Evolutionary conservation across 1,140 invertebrate genomes (phyloP).

Genomic region (Scylla paramamosain): DNA sequence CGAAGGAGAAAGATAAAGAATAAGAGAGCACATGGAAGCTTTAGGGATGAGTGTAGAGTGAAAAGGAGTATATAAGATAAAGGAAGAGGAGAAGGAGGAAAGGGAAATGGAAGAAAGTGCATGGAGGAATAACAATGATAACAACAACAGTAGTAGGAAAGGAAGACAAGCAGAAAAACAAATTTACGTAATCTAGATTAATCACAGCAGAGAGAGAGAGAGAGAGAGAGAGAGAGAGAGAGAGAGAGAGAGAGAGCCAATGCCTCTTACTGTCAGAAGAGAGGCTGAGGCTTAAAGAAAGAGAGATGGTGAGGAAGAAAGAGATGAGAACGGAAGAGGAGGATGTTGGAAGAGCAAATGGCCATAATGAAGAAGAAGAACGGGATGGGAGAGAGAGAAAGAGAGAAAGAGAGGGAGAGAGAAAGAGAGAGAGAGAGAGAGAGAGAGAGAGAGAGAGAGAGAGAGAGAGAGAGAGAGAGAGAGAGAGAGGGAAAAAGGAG

Average conservation of each 20-base stretch:
- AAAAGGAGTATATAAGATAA: no score
- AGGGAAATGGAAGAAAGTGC: not conserved
- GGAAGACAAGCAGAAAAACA: not conserved
- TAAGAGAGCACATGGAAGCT: no score
- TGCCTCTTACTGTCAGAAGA: no score
- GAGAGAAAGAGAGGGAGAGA: conserved; percentile 36
- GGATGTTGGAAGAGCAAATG: not conserved
- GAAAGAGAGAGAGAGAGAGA: not conserved
- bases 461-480: conserved; percentile 38
- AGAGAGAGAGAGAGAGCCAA: no score
- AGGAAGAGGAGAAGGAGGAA: conserved; percentile 29
- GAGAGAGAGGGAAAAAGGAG: not conserved
- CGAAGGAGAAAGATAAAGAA: not conserved
- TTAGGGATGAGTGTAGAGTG: no score
- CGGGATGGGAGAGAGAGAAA: not conserved
- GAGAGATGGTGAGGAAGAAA: not conserved
- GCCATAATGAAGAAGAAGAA: not conserved
- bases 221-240: no score
- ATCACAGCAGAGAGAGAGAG: no score
- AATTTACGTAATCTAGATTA: not conserved
- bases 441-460: not conserved
- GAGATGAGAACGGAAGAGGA: not conserved
- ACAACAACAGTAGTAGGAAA: not conserved
- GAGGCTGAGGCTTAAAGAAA: not conserved
- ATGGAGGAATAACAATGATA: not conserved